These are phyloP conservation scores for Sternarchorhynchus goeldii DNA, from an alignment of 2,797 vertebrate species.

Conservation along the genomic window DNA sequence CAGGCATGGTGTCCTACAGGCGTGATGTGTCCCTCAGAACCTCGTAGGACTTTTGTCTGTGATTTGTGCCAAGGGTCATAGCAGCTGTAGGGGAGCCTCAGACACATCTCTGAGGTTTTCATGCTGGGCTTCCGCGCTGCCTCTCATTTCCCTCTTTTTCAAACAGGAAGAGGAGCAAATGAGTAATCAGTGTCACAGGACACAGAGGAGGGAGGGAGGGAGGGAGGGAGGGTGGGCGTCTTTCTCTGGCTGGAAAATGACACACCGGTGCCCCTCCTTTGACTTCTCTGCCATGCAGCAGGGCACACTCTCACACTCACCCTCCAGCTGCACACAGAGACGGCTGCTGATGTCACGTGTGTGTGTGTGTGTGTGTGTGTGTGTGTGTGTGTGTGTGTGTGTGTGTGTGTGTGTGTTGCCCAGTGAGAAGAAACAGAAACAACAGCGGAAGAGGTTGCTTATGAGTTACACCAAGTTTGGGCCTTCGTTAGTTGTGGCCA, in stretches of 20 bases:
- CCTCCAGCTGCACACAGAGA: neutral
- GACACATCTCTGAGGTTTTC: neutral
- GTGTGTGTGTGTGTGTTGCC: neutral
- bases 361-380: too few relatives aligned
- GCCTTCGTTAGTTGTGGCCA: neutral
- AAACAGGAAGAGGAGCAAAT: constrained; percentile 51
- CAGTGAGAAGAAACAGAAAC: constrained; percentile 5
- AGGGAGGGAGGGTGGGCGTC: constrained; percentile 11
- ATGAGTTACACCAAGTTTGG: constrained; percentile 8
- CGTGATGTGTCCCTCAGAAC: neutral
- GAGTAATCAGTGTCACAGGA: constrained; percentile 26
- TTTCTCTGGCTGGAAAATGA: constrained; percentile 36
- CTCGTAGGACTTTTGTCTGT: constrained; percentile 27
- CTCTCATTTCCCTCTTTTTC: constrained; percentile 40
- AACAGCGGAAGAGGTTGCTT: constrained; percentile 13
- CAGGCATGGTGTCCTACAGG: too few relatives aligned
- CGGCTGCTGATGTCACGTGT: constrained; percentile 17
- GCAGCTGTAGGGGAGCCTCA: neutral
- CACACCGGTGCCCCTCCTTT: constrained; percentile 16
- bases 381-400: neutral
- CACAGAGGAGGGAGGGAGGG: neutral
- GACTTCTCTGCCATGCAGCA: constrained; percentile 3
- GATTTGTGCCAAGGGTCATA: constrained; percentile 43
- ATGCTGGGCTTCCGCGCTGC: neutral
- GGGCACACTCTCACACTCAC: neutral